phyloP scores from a whole-genome alignment of 2,888 invertebrate species.

The Dynastes maya region DNA sequence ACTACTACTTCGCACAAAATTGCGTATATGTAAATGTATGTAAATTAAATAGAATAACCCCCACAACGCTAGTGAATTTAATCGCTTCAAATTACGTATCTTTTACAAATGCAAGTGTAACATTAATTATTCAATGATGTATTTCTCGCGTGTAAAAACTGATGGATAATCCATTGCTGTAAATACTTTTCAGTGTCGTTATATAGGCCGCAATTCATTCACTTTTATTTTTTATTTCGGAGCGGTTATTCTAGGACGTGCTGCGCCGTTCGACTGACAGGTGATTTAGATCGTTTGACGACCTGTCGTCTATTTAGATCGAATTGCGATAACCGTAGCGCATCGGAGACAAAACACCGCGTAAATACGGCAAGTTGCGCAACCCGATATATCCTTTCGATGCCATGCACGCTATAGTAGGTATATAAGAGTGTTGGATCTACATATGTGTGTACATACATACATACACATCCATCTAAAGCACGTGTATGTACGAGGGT shows the following conservation, averaged over 20 bases:
- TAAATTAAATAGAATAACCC: no score
- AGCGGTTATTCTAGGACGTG: constrained; percentile 7
- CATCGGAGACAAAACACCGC: constrained; percentile 30
- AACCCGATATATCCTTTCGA: constrained; percentile 11
- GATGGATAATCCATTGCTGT: not conserved
- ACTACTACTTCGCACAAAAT: no score
- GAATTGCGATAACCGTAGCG: constrained; percentile 22
- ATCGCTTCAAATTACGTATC: no score
- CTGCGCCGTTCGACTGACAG: constrained; percentile 34
- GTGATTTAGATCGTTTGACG: constrained; percentile 42
- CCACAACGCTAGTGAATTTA: no score
- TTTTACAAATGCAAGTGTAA: no score
- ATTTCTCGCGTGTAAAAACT: constrained; percentile 4
- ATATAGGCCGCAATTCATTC: constrained; percentile 16
- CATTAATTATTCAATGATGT: no score
- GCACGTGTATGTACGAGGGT: no score
- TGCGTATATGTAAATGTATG: no score
- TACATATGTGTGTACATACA: no score
- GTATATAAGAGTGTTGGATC: no score
- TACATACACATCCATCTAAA: no score
- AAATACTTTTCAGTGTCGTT: constrained; percentile 18
- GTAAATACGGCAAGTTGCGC: constrained; percentile 26
- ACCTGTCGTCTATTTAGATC: constrained; percentile 31
- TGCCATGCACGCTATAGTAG: not conserved
- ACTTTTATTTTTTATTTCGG: constrained; percentile 19